phyloP scores from a whole-genome alignment of 2,888 invertebrate genomes.

The Fissipunctia ypsillon region DNA sequence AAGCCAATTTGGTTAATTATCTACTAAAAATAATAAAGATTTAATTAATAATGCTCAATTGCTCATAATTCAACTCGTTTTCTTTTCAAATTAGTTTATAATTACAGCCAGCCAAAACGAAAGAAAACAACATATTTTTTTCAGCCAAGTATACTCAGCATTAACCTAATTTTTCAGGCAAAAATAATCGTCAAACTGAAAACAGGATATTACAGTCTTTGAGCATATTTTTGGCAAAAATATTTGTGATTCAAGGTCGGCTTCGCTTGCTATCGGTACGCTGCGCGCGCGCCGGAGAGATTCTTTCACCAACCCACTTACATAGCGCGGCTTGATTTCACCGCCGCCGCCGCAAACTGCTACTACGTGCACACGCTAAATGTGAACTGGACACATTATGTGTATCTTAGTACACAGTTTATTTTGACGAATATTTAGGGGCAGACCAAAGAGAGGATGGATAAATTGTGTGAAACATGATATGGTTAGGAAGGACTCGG shows the following conservation, averaged over 20 bases:
- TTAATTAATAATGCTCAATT: conserved; percentile 10
- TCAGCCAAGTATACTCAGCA: not conserved
- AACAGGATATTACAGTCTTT: not conserved
- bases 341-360: conserved; percentile 66
- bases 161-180: not conserved
- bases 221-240: conserved; percentile 29
- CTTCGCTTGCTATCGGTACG: conserved; percentile 76
- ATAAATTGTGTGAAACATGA: not conserved
- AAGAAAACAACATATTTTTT: not conserved
- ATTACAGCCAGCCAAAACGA: not conserved
- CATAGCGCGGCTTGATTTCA: conserved; percentile 85
- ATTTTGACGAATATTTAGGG: not conserved
- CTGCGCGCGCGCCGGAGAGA: conserved; percentile 77
- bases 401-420: not conserved
- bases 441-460: not conserved
- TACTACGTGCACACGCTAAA: conserved; percentile 46
- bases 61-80: not conserved
- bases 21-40: conserved; percentile 1
- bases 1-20: conserved; percentile 14
- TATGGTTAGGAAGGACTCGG: not conserved
- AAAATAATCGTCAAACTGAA: not conserved
- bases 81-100: not conserved
- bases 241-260: conserved; percentile 57
- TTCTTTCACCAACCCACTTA: conserved; percentile 91
- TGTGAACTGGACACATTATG: conserved; percentile 53